phyloP scores from a whole-genome alignment of 2,888 invertebrate species.

The Spilarctia lutea region DNA sequence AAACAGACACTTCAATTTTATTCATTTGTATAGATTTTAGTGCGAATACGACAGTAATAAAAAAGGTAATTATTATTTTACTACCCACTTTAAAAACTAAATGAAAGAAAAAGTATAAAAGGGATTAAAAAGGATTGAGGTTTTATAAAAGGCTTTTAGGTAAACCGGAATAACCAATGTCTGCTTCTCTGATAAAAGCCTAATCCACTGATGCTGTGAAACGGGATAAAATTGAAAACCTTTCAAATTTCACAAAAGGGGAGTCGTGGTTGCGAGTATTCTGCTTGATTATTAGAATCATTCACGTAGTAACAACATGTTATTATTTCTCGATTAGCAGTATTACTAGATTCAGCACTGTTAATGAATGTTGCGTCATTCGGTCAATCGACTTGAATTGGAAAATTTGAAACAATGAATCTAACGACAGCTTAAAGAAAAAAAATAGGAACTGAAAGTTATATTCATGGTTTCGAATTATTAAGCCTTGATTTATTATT shows the following conservation, averaged over 20 bases:
- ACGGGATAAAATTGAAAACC: no score
- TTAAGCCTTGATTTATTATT: no score
- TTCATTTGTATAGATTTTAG: no score
- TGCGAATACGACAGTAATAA: not conserved
- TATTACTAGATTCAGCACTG: not conserved
- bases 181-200: not conserved
- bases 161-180: not conserved
- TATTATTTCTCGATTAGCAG: not conserved
- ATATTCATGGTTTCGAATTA: not conserved
- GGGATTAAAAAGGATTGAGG: not conserved
- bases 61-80: not conserved
- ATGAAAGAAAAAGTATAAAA: no score
- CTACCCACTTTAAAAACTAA: no score
- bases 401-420: not conserved
- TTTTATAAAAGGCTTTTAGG: not conserved
- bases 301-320: not conserved
- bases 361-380: not conserved
- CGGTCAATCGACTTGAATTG: not conserved
- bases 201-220: not conserved
- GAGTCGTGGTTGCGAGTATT: not conserved
- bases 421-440: not conserved
- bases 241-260: not conserved
- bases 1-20: no score
- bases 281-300: not conserved
- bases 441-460: not conserved